Conservation (phyloP, 2,113 vertebrate species). For the Eurypyga helias region DNA sequence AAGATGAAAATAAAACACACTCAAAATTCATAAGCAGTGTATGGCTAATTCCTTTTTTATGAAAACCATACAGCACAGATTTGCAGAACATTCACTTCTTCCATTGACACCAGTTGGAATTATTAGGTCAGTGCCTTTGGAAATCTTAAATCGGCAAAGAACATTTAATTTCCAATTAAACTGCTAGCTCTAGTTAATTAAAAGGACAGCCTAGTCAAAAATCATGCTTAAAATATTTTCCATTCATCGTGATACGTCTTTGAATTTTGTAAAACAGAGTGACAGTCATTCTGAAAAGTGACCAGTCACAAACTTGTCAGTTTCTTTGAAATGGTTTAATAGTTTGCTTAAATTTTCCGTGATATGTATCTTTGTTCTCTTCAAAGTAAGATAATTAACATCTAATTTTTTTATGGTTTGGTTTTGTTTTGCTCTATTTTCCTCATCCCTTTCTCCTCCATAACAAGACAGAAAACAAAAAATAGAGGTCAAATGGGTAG, state of each 20-base stretch:
- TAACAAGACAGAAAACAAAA: background rate
- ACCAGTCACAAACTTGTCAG: background rate
- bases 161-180: constrained; percentile 76
- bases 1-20: constrained; percentile 71
- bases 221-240: background rate
- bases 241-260: background rate
- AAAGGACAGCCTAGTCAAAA: constrained; percentile 26
- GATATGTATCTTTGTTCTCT: background rate
- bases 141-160: constrained; percentile 77
- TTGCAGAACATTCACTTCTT: constrained; percentile 18
- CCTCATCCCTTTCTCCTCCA: background rate
- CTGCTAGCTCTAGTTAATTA: constrained; percentile 73
- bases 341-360: background rate
- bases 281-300: background rate
- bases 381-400: background rate
- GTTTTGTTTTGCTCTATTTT: background rate
- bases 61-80: constrained; percentile 64
- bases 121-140: constrained; percentile 48
- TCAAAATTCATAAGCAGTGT: constrained; percentile 74
- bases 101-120: constrained; percentile 34
- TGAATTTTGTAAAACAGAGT: background rate
- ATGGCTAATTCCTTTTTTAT: constrained; percentile 80
- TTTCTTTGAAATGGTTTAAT: background rate
- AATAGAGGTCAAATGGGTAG: background rate
- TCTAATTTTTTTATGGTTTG: background rate